Base-by-base conservation (phyloP, 1,140 invertebrate species). In the Bilobella aurantiaca region DNA sequence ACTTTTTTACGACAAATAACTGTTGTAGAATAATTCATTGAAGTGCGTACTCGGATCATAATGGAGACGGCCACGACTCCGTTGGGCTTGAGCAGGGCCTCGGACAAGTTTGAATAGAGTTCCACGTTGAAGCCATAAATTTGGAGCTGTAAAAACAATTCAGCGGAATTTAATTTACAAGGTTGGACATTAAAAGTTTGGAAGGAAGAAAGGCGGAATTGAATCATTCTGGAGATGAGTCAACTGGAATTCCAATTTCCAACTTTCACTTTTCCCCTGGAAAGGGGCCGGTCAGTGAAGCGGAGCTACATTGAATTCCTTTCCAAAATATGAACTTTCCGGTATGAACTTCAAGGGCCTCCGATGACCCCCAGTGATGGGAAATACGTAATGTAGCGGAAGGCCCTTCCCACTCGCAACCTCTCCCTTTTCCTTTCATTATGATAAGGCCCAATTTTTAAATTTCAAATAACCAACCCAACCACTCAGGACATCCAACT, bases 21-120 rank as follows among this genome's bases (percentile, higher is more conserved):
- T 42, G 8, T n/a, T n/a, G n/a, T 42, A 42, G 34, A 42, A 42
- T 42, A 42, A 42, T 42, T 42, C 34, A 42, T 42, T 42, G 8
- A 18, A 12, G 34, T 42, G 34, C 49, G 14, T 82, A 93, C 91
- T 85, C 93, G 90, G 69, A 93, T 79, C 59, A 95, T 82, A 67
- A 95, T 82, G 59, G 91, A 90, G 73, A 94, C 85, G 37, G 87
- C 90, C 58, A 92, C 89, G 73, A 94, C 86, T 70, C 92, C 91
- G 79, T 93, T 90, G 65, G 90, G 88, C 78, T 87, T 85, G 76
- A 90, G 86, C 66, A 91, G 79, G 61, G 92, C 90, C 77, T 93
- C 90, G 42, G 89, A 88, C 79, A 91, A 90, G 81, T 94, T 94
- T 73, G 86, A 85, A 80, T 94, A 95, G 62, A 95, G 82, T 77